Percentiles rank a stretch among this genome's conserved stretches.
phyloP scores from a whole-genome alignment of 1,140 invertebrate species.

The Papilio machaon region DNA sequence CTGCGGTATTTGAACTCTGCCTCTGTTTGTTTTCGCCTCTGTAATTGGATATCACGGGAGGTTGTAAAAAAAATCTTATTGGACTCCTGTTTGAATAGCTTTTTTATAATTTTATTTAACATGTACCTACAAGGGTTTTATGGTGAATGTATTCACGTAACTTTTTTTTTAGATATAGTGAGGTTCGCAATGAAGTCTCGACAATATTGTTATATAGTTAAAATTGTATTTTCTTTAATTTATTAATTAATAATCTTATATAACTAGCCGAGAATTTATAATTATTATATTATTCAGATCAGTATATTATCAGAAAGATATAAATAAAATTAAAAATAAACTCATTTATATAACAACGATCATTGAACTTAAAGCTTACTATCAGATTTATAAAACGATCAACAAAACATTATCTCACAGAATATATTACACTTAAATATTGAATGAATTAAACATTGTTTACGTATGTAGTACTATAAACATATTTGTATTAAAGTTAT shows the following conservation, averaged over 20 bases:
- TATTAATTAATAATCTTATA: too few species aligned
- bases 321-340: background rate
- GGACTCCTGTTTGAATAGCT: background rate
- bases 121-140: background rate
- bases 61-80: background rate
- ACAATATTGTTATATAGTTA: background rate
- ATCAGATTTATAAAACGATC: constrained; percentile 3
- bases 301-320: too few species aligned
- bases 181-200: too few species aligned
- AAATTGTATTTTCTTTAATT: too few species aligned
- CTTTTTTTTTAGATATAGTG: too few species aligned
- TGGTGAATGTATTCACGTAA: background rate
- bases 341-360: background rate
- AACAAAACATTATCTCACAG: background rate
- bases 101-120: background rate
- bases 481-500: constrained; percentile 14
- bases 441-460: constrained; percentile 28
- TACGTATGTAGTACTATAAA: constrained; percentile 19
- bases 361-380: background rate
- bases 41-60: constrained; percentile 23
- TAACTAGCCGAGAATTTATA: too few species aligned
- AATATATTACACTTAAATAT: constrained; percentile 20
- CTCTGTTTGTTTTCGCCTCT: background rate
- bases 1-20: constrained; percentile 31
- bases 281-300: too few species aligned